Percentiles rank a stretch among this genome's conserved stretches.
Evolutionary conservation across 1,140 invertebrate genomes (phyloP).

Genomic region (Chionoecetes opilio): DNA sequence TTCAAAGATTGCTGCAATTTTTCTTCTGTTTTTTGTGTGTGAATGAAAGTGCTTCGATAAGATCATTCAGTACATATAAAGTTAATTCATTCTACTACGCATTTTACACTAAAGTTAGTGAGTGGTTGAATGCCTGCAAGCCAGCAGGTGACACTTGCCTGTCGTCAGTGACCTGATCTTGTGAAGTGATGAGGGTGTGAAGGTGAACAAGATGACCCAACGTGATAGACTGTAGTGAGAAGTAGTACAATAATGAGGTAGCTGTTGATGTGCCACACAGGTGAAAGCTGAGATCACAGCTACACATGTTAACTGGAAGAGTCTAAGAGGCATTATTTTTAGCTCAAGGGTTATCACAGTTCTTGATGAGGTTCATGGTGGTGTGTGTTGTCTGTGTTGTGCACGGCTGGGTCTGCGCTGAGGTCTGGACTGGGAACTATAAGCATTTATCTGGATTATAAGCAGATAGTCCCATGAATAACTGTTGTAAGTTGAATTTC

Average conservation of each 20-base stretch:
- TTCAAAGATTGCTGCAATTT: not conserved
- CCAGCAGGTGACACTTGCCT: not conserved
- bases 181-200: not conserved
- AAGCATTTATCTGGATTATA: no score
- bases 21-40: not conserved
- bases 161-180: not conserved
- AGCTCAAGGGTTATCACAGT: no score
- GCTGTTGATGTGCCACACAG: not conserved
- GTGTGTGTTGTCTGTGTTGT: not conserved
- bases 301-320: not conserved
- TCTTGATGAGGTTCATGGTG: not conserved
- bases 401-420: not conserved
- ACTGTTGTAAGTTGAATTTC: conserved; percentile 19
- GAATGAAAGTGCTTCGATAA: not conserved
- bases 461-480: not conserved
- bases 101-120: not conserved
- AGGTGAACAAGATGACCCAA: not conserved
- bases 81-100: not conserved
- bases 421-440: not conserved
- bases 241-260: not conserved
- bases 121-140: not conserved
- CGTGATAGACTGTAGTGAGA: conserved; percentile 16
- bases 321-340: not conserved
- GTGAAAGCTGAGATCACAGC: not conserved
- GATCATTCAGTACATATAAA: not conserved